phyloP scores from a whole-genome alignment of 2,797 vertebrate species.

The Coregonus ussuriensis region DNA sequence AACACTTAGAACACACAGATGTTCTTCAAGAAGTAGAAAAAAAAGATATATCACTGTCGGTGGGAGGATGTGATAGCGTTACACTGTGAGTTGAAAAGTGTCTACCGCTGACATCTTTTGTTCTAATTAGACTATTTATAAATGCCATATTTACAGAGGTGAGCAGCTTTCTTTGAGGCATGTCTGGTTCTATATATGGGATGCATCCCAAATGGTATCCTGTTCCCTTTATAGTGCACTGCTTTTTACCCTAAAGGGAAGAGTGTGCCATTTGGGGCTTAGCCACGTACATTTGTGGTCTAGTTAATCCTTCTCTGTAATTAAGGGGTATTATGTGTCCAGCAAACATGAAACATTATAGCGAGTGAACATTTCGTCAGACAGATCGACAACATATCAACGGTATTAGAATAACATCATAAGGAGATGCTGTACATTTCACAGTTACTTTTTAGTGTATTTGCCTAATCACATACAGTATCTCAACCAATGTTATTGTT shows the following conservation, averaged over 20 bases:
- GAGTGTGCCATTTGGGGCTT: not conserved
- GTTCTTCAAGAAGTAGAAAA: constrained; percentile 42
- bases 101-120: constrained; percentile 60
- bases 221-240: not conserved
- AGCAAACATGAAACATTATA: constrained; percentile 18
- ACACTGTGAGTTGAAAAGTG: constrained; percentile 60
- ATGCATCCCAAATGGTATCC: not conserved
- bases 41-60: constrained; percentile 52
- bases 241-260: not conserved
- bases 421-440: too few relatives aligned
- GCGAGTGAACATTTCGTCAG: not conserved
- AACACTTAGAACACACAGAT: constrained; percentile 62
- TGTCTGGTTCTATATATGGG: constrained; percentile 28
- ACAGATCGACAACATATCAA: not conserved
- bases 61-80: constrained; percentile 64
- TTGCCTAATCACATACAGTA: too few relatives aligned
- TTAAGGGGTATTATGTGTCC: constrained; percentile 47
- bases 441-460: too few relatives aligned
- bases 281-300: not conserved
- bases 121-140: constrained; percentile 74
- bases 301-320: constrained; percentile 38
- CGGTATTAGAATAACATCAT: not conserved
- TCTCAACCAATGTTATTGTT: too few relatives aligned
- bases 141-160: constrained; percentile 56
- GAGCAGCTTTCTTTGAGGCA: constrained; percentile 56